These are phyloP conservation scores for Sphecodes monilicornis DNA, from an alignment of 2,888 invertebrate genomes.

Conservation along the genomic window DNA sequence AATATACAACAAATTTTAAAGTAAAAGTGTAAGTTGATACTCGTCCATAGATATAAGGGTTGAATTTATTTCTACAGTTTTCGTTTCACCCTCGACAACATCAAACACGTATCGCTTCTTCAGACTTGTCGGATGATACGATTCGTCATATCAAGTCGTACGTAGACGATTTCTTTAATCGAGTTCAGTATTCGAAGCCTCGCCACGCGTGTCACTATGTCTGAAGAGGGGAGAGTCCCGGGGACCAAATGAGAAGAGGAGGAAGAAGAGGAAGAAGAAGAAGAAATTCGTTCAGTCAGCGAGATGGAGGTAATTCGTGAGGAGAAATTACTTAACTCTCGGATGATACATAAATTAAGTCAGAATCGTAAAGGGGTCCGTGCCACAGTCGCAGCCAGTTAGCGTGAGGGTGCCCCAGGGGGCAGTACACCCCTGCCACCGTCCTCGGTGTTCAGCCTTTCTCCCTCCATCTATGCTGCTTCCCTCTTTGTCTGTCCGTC, in stretches of 20 bases:
- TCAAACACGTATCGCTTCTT: background rate
- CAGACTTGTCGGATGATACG: background rate
- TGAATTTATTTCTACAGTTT: too few relatives aligned
- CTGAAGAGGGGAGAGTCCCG: background rate
- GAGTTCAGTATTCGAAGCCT: background rate
- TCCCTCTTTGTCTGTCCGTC: conserved; percentile 48
- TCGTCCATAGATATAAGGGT: too few relatives aligned
- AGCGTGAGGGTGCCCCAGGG: conserved; percentile 84
- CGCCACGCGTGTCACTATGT: background rate
- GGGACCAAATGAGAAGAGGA: background rate
- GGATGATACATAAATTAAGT: conserved; percentile 85
- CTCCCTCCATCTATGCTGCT: conserved; percentile 48
- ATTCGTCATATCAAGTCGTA: background rate
- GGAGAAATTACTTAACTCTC: conserved; percentile 85
- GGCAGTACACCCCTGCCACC: conserved; percentile 80
- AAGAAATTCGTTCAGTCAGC: conserved; percentile 75
- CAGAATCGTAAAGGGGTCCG: conserved; percentile 84
- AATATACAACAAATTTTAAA: too few relatives aligned
- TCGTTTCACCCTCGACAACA: background rate
- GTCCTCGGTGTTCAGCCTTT: conserved; percentile 66
- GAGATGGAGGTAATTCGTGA: conserved; percentile 78
- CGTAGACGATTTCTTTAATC: background rate
- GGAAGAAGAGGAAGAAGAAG: background rate
- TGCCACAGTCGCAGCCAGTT: conserved; percentile 83
- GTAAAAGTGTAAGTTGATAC: too few relatives aligned